Evolutionary conservation across 2,113 vertebrate genomes (phyloP).

Genomic region (Sphyrna mokarran): DNA sequence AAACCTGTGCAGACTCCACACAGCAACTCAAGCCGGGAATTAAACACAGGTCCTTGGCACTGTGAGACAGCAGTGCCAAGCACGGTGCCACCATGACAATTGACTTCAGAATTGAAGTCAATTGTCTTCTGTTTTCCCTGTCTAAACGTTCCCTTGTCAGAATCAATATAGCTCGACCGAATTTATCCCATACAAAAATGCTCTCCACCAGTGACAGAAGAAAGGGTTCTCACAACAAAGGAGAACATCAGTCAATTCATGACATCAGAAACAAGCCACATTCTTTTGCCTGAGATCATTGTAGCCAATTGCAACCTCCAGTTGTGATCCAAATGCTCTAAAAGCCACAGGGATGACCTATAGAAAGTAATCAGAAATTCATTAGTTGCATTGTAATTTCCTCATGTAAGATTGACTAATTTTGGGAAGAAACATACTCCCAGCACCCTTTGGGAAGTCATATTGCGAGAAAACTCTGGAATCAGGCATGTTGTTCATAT

Average conservation of each 20-base stretch:
- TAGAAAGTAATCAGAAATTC: neutral
- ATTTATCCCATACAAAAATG: neutral
- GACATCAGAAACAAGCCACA: neutral
- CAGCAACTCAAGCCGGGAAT: too few relatives aligned
- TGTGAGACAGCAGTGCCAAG: too few relatives aligned
- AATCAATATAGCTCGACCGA: neutral
- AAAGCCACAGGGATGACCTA: neutral
- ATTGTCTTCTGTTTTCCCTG: too few relatives aligned
- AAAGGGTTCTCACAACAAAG: neutral
- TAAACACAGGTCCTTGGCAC: too few relatives aligned
- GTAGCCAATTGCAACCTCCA: neutral
- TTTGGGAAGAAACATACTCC: neutral
- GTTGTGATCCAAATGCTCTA: neutral
- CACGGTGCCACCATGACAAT: too few relatives aligned
- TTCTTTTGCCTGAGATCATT: neutral
- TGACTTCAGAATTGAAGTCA: neutral
- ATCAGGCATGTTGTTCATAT: neutral
- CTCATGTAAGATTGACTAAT: neutral
- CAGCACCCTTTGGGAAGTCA: neutral
- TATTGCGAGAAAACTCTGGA: neutral
- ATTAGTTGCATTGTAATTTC: neutral
- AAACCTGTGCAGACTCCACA: too few relatives aligned
- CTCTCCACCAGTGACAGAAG: neutral
- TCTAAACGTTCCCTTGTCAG: neutral
- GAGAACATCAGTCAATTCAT: neutral